Conservation (phyloP, 2,888 invertebrate genomes). For the Heliothis peltigera region DNA sequence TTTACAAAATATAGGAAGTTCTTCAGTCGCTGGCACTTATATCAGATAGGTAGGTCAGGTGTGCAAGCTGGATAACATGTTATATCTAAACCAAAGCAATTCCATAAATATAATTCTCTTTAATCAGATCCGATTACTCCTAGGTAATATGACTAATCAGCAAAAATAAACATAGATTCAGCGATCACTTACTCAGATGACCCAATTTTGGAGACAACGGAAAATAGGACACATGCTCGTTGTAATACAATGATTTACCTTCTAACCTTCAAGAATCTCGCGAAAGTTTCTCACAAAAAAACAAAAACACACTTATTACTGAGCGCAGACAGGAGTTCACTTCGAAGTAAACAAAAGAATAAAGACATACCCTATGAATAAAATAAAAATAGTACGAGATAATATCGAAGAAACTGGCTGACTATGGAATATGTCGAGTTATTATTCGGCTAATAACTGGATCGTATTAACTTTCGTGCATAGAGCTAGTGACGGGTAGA, state of each 20-base stretch:
- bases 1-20: too few relatives aligned
- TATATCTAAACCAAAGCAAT: neutral
- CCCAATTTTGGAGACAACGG: slow-evolving; percentile 29
- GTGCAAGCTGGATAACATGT: neutral
- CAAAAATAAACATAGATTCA: neutral
- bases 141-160: slow-evolving; percentile 8
- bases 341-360: slow-evolving; percentile 86
- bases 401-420: slow-evolving; percentile 83
- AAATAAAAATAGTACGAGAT: slow-evolving; percentile 89
- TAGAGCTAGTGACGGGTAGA: slow-evolving; percentile 70
- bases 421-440: slow-evolving; percentile 86
- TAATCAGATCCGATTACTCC: slow-evolving; percentile 2
- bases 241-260: slow-evolving; percentile 55
- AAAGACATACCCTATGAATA: slow-evolving; percentile 88
- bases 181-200: slow-evolving; percentile 17
- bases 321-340: slow-evolving; percentile 46
- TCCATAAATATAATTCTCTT: neutral
- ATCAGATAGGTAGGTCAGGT: neutral
- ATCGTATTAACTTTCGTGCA: slow-evolving; percentile 81
- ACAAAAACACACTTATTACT: slow-evolving; percentile 61
- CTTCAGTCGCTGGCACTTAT: too few relatives aligned
- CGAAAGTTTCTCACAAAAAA: slow-evolving; percentile 51
- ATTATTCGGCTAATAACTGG: slow-evolving; percentile 87
- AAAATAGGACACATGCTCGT: slow-evolving; percentile 45
- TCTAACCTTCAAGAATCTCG: slow-evolving; percentile 55